Evolutionary conservation across 2,888 invertebrate genomes (phyloP).

Genomic region (Drosophila pegasa): DNA sequence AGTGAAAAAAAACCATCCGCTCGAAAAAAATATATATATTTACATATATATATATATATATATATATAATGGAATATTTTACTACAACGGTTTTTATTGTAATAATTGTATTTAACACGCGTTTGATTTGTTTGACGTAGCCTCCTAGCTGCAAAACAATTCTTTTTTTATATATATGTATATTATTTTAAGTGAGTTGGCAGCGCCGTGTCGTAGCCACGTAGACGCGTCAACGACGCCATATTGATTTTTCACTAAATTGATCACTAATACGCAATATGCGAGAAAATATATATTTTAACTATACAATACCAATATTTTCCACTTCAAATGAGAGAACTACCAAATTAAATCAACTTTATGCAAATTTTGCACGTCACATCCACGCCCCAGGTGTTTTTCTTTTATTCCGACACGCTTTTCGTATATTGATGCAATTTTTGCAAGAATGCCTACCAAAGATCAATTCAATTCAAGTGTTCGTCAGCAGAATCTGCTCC

Average conservation of each 20-base stretch:
- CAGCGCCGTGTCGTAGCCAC: constrained; percentile 62
- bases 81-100: constrained; percentile 5
- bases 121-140: constrained; percentile 17
- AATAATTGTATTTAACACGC: constrained; percentile 21
- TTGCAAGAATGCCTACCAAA: constrained; percentile 25
- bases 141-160: constrained; percentile 18
- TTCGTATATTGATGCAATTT: constrained; percentile 24
- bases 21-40: not conserved
- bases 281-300: constrained; percentile 34
- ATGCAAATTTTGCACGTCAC: constrained; percentile 55
- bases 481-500: constrained; percentile 23
- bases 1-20: constrained; percentile 25
- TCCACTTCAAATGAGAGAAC: constrained; percentile 50
- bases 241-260: constrained; percentile 74
- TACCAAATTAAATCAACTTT: constrained; percentile 37
- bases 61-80: constrained; percentile 10
- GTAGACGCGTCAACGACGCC: constrained; percentile 64
- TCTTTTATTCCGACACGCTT: constrained; percentile 36
- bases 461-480: constrained; percentile 25
- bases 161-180: constrained; percentile 11
- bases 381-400: constrained; percentile 59
- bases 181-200: constrained; percentile 51
- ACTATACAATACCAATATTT: constrained; percentile 42
- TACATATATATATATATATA: not conserved
- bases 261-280: constrained; percentile 58